Evolutionary conservation across 1,140 invertebrate species (phyloP).

Genomic region (Ridgeia piscesae): DNA sequence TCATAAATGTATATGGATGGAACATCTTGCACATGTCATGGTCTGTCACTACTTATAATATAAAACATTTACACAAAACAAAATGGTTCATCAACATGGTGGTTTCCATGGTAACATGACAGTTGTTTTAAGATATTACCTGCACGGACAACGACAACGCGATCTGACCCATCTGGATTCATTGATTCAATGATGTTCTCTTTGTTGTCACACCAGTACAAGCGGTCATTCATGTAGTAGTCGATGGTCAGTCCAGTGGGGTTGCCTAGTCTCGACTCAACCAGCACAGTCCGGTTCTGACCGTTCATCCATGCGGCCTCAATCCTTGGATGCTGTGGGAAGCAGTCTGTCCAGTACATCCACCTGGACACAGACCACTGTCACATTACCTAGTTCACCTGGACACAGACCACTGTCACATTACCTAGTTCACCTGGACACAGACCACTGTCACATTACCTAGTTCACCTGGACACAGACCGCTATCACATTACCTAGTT

Average conservation of each 20-base stretch:
- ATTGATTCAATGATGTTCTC: conserved; percentile 89
- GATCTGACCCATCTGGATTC: conserved; percentile 77
- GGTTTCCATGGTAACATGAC: too few relatives aligned
- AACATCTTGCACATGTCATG: too few relatives aligned
- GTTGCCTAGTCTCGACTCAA: conserved; percentile 76
- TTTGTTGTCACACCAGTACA: conserved; percentile 96
- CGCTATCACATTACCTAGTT: too few relatives aligned
- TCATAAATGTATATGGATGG: too few relatives aligned
- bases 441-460: conserved; percentile 18
- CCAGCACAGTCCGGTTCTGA: conserved; percentile 75
- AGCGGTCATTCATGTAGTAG: conserved; percentile 74
- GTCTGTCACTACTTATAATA: too few relatives aligned
- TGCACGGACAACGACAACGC: conserved; percentile 73
- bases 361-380: conserved; percentile 62
- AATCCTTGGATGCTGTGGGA: conserved; percentile 70
- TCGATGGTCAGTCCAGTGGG: conserved; percentile 89
- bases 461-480: not conserved
- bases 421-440: not conserved
- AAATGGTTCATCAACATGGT: too few relatives aligned
- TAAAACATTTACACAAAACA: too few relatives aligned
- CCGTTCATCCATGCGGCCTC: conserved; percentile 90
- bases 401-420: not conserved
- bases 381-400: not conserved
- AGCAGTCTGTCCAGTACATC: conserved; percentile 88
- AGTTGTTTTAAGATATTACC: conserved; percentile 47